Evolutionary conservation across 2,113 vertebrate species (phyloP).

Genomic region (Semnopithecus entellus): DNA sequence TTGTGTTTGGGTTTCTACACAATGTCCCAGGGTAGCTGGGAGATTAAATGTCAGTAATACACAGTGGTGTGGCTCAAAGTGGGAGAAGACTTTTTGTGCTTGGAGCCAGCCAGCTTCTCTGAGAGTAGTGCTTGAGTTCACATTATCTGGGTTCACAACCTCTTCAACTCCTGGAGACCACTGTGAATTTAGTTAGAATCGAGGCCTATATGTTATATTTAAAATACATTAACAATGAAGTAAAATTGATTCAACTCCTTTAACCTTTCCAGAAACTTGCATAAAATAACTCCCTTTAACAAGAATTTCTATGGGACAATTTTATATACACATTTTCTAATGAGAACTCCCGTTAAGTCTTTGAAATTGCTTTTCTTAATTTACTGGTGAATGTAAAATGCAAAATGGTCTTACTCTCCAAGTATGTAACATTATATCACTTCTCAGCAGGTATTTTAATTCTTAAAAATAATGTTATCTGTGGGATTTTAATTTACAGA

Average conservation of each 20-base stretch:
- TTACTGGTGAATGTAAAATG: neutral
- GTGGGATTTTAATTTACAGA: neutral
- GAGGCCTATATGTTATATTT: neutral
- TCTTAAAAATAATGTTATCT: neutral
- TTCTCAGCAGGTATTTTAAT: neutral
- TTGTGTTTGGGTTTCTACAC: neutral
- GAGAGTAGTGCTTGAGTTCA: neutral
- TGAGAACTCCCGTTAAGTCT: neutral
- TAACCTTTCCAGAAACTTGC: neutral
- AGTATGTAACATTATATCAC: neutral
- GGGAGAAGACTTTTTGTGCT: neutral
- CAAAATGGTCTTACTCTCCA: neutral
- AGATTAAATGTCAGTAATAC: neutral
- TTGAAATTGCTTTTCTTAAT: constrained; percentile 18
- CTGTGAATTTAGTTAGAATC: neutral
- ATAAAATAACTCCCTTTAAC: neutral
- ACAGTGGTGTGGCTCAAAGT: neutral
- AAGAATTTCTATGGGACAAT: neutral
- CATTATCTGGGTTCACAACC: neutral
- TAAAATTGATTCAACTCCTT: neutral
- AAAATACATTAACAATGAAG: neutral
- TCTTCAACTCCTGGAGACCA: neutral
- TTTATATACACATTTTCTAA: neutral
- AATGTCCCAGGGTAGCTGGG: neutral
- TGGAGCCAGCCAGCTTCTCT: neutral